Percentiles rank a stretch among this genome's conserved stretches.
Evolutionary conservation across 2,113 vertebrate species (phyloP).

Genomic region (Felis chaus): DNA sequence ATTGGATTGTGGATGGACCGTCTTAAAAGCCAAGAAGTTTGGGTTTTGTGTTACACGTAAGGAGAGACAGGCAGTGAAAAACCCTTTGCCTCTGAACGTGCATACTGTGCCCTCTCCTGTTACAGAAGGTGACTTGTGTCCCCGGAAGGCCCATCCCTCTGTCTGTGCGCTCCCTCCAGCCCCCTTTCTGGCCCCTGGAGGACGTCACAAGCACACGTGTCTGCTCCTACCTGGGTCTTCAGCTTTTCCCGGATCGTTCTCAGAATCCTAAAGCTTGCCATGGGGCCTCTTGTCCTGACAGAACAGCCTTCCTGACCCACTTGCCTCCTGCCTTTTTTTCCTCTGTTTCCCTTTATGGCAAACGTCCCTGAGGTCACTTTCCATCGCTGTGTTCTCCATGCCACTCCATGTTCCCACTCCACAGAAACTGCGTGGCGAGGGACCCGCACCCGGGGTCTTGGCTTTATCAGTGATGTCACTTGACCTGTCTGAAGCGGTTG

Average conservation of each 20-base stretch:
- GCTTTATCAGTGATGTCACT: fast-evolving
- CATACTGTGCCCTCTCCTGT: not conserved
- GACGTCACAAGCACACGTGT: not conserved
- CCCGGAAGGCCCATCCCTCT: not conserved
- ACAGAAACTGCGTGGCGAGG: not conserved
- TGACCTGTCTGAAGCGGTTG: not conserved
- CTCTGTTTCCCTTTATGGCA: not conserved
- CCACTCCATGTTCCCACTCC: fast-evolving
- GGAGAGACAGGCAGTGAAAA: not conserved
- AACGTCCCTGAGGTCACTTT: not conserved
- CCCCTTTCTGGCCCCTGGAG: not conserved
- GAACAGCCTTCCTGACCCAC: not conserved
- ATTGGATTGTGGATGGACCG: not conserved
- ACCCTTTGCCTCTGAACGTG: not conserved
- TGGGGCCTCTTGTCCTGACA: not conserved
- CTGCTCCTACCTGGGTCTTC: not conserved
- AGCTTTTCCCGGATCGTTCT: not conserved
- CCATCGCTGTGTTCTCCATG: fast-evolving
- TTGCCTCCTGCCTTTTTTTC: not conserved
- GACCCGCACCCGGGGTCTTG: not conserved
- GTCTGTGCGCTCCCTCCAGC: not conserved
- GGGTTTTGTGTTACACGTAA: not conserved
- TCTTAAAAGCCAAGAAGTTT: not conserved
- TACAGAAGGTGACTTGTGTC: not conserved
- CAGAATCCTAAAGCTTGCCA: not conserved